Conservation (phyloP, 1,140 invertebrate species). For the Ceratina australensis region DNA sequence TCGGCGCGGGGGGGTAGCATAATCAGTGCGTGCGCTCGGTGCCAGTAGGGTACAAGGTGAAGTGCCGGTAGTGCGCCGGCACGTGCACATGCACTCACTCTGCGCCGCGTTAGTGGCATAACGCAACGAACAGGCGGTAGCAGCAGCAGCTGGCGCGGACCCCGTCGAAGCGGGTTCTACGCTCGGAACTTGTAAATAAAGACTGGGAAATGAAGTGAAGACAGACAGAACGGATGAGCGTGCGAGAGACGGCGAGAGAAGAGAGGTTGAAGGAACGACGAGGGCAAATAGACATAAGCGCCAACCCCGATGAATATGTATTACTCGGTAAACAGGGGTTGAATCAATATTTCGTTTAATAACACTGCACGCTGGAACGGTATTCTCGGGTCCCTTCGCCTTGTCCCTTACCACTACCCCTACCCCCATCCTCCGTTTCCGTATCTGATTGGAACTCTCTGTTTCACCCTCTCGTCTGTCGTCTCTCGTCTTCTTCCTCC, state of each 20-base stretch:
- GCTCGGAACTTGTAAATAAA: slow-evolving; percentile 34
- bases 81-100: slow-evolving; percentile 24
- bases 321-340: slow-evolving; percentile 79
- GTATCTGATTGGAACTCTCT: slow-evolving; percentile 12
- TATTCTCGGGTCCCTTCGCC: slow-evolving; percentile 18
- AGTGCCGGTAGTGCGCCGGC: slow-evolving; percentile 4
- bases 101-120: no score
- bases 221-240: neutral
- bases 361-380: slow-evolving; percentile 68
- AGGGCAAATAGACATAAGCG: slow-evolving; percentile 72
- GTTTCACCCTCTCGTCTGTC: neutral
- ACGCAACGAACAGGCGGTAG: no score
- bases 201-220: neutral
- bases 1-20: slow-evolving; percentile 39
- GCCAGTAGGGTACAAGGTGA: slow-evolving; percentile 39
- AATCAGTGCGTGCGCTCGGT: slow-evolving; percentile 42
- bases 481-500: neutral
- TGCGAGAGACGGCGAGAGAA: slow-evolving; percentile 26
- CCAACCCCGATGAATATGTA: slow-evolving; percentile 78
- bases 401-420: slow-evolving; percentile 1
- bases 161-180: neutral
- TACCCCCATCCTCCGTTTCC: no score
- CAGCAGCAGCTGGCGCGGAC: no score
- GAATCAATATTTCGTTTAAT: slow-evolving; percentile 81
- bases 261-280: slow-evolving; percentile 59